Evolutionary conservation across 2,888 invertebrate species (phyloP), one percentile per base, ranked within the genome.

Genomic region (Idaea biselata): DNA sequence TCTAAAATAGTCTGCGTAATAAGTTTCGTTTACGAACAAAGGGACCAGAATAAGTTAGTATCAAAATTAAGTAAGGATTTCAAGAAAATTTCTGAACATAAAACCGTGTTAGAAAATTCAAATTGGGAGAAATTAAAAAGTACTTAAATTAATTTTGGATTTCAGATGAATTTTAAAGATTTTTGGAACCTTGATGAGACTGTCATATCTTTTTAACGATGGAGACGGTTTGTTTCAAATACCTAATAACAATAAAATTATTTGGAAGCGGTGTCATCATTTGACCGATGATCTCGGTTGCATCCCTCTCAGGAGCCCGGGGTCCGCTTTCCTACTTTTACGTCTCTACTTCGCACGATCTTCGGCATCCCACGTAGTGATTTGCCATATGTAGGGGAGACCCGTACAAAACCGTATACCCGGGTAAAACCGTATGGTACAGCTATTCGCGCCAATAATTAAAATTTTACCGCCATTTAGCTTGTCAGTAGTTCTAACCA

Each of bases 1-100:
- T 63, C 69, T 73, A 73, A 79, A 78, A 79, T 78, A 81, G 78
- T 80, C 78, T 79, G 74, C 80, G 83, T 86, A 84, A 78, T 80
- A 77, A 78, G 77, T 82, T 83, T 79, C 80, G 84, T 85, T 86
- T 80, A 72, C 68, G 68, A 83, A 87, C 84, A 87, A 87, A 84
- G 77, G 73, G 74, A 81, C 25, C 25, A 25, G 25, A 25, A n/a
- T 79, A 82, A 86, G 32, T 32, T 8, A 32, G 32, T 32, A 84
- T 84, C 86, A 85, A 86, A 87, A 82, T 79, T 79, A 83, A 82
- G 78, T 44, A 8, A 44, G 79, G 78, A 75, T 79, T 75, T 76
- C 77, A 76, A 71, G 66, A 74, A 83, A 70, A 84, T 82, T 79
- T 84, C 85, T 84, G 77, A 76, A 81, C 76, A 78, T 67, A 63